Evolutionary conservation across 2,888 invertebrate species (phyloP).

Genomic region (Alcis repandata): DNA sequence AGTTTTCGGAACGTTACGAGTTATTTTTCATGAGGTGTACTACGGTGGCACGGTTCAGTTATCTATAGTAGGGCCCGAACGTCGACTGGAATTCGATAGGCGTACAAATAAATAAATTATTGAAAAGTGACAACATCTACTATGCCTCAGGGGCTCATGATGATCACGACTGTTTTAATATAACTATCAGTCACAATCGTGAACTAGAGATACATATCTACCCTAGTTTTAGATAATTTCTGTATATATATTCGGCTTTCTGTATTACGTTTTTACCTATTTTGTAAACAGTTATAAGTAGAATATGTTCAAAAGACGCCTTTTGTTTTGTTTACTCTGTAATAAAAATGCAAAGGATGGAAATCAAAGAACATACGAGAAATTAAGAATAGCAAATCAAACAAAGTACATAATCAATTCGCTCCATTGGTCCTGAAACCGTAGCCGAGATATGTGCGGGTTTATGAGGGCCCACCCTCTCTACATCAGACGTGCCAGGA

Average conservation of each 20-base stretch:
- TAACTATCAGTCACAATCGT: slow-evolving; percentile 15
- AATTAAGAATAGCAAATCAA: slow-evolving; percentile 22
- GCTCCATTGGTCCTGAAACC: slow-evolving; percentile 22
- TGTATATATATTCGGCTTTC: not conserved
- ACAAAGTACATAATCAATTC: slow-evolving; percentile 9
- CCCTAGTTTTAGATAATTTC: not conserved
- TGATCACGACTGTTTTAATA: slow-evolving; percentile 14
- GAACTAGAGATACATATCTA: not conserved
- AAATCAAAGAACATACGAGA: slow-evolving; percentile 1
- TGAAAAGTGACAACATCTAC: slow-evolving; percentile 41
- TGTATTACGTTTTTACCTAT: not conserved
- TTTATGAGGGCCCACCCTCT: slow-evolving; percentile 44
- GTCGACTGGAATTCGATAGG: slow-evolving; percentile 13
- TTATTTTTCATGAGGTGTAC: not conserved
- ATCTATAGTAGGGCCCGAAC: slow-evolving; percentile 13
- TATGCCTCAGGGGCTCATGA: slow-evolving; percentile 14
- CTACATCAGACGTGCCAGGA: slow-evolving; percentile 53
- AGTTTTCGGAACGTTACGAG: not conserved
- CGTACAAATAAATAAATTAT: slow-evolving; percentile 25
- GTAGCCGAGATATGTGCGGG: slow-evolving; percentile 17
- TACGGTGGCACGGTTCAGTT: not conserved
- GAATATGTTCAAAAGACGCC: not conserved
- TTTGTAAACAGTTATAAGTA: not conserved
- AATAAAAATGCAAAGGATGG: not conserved
- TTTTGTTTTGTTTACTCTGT: not conserved